Conservation (phyloP, 37 sponge, comb jelly and placozoan genomes). For the Petrosia ficiformis region DNA sequence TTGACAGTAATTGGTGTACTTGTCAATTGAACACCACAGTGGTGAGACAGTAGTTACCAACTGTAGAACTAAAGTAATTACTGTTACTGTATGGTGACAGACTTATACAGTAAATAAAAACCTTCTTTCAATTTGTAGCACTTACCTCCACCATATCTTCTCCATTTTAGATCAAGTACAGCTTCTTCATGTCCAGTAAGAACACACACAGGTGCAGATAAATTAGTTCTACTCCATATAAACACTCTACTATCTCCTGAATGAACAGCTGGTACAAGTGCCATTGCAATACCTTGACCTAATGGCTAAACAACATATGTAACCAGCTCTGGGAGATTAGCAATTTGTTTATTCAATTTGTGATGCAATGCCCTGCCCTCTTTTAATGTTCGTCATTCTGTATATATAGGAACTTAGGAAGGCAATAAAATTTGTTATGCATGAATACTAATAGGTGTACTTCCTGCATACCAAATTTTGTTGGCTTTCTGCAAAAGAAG, state of each 20-base stretch:
- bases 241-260: conserved; percentile 59
- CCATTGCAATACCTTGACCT: conserved; percentile 63
- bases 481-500: too few relatives aligned
- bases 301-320: conserved; percentile 66
- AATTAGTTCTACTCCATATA: conserved; percentile 44
- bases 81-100: too few relatives aligned
- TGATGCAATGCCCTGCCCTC: too few relatives aligned
- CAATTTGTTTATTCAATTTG: too few relatives aligned
- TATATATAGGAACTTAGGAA: not conserved
- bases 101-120: conserved; percentile 6
- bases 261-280: conserved; percentile 64
- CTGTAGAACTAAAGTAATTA: too few relatives aligned
- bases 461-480: too few relatives aligned
- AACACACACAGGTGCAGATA: conserved; percentile 27
- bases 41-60: too few relatives aligned
- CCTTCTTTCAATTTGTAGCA: too few relatives aligned
- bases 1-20: too few relatives aligned
- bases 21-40: too few relatives aligned
- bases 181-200: conserved; percentile 58
- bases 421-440: not conserved
- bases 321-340: too few relatives aligned
- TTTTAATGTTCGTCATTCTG: too few relatives aligned
- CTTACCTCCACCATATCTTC: conserved; percentile 22
- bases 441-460: not conserved
- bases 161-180: conserved; percentile 62